A percentile compares a stretch with the other conserved stretches of the same genome.
Evolutionary conservation across 2,113 vertebrate genomes (phyloP).

Genomic region (Scolopax mira): DNA sequence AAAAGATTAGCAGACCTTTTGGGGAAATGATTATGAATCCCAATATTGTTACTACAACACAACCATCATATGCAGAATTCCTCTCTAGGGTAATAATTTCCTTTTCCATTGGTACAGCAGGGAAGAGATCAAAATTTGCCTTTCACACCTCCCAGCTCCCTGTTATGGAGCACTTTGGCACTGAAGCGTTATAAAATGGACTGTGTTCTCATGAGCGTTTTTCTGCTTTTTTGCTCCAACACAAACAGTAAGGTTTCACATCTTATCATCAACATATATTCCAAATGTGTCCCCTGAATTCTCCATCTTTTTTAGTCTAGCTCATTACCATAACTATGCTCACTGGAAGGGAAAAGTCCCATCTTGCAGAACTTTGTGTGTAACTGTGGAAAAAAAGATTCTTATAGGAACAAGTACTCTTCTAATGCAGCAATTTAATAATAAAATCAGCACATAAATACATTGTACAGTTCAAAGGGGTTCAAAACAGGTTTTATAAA

Average conservation of each 20-base stretch:
- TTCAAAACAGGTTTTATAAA: not conserved
- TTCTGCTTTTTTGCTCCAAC: not conserved
- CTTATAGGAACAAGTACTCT: not conserved
- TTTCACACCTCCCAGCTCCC: not conserved
- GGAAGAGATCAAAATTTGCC: not conserved
- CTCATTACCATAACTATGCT: not conserved
- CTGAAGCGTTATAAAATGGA: not conserved
- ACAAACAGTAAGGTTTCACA: not conserved
- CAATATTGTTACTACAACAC: not conserved
- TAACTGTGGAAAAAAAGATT: not conserved
- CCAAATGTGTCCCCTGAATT: slow-evolving; percentile 5
- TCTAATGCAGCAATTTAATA: not conserved
- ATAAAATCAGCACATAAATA: not conserved
- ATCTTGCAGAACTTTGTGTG: slow-evolving; percentile 2
- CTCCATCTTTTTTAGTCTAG: not conserved
- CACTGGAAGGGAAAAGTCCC: not conserved
- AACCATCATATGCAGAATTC: not conserved
- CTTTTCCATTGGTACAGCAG: not conserved
- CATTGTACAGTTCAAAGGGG: not conserved
- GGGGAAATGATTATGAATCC: slow-evolving; percentile 2
- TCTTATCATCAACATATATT: not conserved
- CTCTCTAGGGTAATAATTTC: slow-evolving; percentile 13
- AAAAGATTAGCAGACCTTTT: slow-evolving; percentile 29
- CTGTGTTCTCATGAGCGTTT: not conserved
- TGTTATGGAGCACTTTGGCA: not conserved